Conservation (phyloP, 2,113 vertebrate species). For the Loxodonta africana region DNA sequence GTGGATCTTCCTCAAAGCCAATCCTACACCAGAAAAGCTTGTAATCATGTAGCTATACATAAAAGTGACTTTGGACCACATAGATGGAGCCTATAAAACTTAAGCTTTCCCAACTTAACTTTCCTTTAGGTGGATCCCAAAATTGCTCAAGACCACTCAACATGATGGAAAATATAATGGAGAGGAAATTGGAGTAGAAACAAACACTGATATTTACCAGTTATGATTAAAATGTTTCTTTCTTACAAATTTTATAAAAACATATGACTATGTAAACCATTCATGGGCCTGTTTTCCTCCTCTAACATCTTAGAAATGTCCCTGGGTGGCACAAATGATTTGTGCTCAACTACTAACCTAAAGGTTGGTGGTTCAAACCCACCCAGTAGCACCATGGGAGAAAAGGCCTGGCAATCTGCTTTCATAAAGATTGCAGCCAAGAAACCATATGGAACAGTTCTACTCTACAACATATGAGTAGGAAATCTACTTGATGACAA, state of each 20-base stretch:
- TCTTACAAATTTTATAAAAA: not conserved
- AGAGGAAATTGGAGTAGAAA: not conserved
- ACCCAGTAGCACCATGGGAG: not conserved
- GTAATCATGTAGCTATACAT: not conserved
- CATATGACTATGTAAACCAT: not conserved
- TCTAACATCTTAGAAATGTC: not conserved
- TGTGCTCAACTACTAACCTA: not conserved
- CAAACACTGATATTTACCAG: not conserved
- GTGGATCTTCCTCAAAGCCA: not conserved
- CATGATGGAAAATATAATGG: not conserved
- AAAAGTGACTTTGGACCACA: not conserved
- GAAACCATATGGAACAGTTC: too few relatives aligned
- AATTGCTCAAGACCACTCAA: not conserved
- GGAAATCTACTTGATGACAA: not conserved
- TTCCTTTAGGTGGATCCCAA: not conserved
- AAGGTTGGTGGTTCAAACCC: not conserved
- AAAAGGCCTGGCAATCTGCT: not conserved
- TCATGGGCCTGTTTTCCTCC: not conserved
- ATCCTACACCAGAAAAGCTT: not conserved
- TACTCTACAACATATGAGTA: not conserved
- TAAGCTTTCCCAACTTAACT: not conserved
- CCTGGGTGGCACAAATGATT: not conserved
- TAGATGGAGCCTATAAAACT: not conserved
- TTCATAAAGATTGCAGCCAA: too few relatives aligned
- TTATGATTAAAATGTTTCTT: not conserved